phyloP scores from a whole-genome alignment of 2,113 vertebrate genomes.

The Cyphomyrus discorhynchus region DNA sequence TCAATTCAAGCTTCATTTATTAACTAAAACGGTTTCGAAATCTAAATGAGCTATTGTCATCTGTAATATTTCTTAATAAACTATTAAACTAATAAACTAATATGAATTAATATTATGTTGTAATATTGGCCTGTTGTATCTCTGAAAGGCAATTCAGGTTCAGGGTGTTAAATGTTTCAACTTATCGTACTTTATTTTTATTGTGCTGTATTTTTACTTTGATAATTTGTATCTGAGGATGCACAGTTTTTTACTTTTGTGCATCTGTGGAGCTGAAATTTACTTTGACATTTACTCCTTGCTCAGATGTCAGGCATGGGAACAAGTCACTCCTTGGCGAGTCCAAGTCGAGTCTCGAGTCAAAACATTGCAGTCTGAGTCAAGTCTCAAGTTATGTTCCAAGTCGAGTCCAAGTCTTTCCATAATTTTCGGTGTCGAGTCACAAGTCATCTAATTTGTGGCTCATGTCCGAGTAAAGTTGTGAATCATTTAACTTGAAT shows the following conservation, averaged over 20 bases:
- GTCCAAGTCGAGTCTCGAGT: no score
- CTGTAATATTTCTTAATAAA: neutral
- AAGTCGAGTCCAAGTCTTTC: no score
- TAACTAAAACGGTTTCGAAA: neutral
- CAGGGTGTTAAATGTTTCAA: neutral
- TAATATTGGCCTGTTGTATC: neutral
- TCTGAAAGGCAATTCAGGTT: neutral
- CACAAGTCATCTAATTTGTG: no score
- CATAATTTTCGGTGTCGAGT: no score
- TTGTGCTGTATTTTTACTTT: neutral
- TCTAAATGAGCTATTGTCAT: neutral
- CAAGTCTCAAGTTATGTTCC: no score
- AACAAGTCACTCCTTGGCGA: no score
- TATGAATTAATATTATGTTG: neutral
- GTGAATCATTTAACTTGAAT: no score
- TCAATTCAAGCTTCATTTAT: neutral
- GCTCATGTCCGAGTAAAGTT: no score
- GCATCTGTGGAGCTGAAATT: neutral
- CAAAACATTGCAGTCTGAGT: no score
- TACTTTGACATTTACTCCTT: neutral
- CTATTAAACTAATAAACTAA: no score
- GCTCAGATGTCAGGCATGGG: neutral
- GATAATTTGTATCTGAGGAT: neutral
- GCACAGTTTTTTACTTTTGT: neutral
- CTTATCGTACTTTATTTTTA: neutral